phyloP scores from a whole-genome alignment of 2,888 invertebrate species.

The Dynastes hyllus region DNA sequence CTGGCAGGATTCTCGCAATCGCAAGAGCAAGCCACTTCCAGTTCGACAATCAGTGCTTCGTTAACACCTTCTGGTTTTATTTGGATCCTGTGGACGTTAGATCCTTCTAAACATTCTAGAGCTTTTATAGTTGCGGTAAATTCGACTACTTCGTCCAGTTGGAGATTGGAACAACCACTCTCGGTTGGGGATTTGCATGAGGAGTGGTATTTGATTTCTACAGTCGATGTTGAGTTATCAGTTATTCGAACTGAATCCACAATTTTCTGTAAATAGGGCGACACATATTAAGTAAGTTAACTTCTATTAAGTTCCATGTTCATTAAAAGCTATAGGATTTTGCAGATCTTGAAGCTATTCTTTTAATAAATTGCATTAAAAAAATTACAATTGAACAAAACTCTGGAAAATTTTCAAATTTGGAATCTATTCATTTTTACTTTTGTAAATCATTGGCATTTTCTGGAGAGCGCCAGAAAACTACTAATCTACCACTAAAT shows the following conservation, averaged over 20 bases:
- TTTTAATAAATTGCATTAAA: no score
- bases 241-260: constrained; percentile 70
- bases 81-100: constrained; percentile 71
- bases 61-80: constrained; percentile 83
- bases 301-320: no score
- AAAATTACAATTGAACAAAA: no score
- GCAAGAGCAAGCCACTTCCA: constrained; percentile 72
- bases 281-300: no score
- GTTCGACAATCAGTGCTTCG: constrained; percentile 79
- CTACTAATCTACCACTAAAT: no score
- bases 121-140: constrained; percentile 75
- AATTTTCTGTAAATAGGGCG: constrained; percentile 69
- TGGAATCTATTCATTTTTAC: no score
- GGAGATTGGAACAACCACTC: constrained; percentile 77
- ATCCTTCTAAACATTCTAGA: constrained; percentile 74
- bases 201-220: constrained; percentile 76
- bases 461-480: no score
- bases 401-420: no score
- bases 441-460: no score
- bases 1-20: constrained; percentile 65
- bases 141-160: constrained; percentile 75
- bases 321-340: no score
- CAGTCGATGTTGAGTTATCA: constrained; percentile 67
- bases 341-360: no score
- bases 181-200: constrained; percentile 68